phyloP scores from a whole-genome alignment of 2,888 invertebrate genomes.

The Anarsia innoxiella region DNA sequence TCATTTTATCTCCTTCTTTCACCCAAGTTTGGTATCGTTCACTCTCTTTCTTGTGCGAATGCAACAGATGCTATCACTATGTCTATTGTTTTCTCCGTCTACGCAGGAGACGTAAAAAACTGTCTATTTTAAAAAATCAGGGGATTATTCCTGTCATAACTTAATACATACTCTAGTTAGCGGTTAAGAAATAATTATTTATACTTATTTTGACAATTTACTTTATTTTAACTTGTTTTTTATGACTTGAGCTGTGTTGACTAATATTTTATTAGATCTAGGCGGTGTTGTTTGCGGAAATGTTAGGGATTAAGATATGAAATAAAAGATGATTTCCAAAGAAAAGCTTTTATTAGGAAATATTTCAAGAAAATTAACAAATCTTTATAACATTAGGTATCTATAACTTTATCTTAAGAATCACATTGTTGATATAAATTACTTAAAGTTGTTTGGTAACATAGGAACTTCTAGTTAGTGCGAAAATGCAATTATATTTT shows the following conservation, averaged over 20 bases:
- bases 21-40: background rate
- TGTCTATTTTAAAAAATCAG: too few species aligned
- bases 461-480: slow-evolving; percentile 7
- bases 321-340: too few species aligned
- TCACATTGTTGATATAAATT: slow-evolving; percentile 19
- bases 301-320: slow-evolving; percentile 19
- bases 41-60: background rate
- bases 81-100: too few species aligned
- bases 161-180: slow-evolving; percentile 18
- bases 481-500: slow-evolving; percentile 11
- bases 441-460: slow-evolving; percentile 17
- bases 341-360: too few species aligned
- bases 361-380: too few species aligned
- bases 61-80: too few species aligned
- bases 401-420: too few species aligned
- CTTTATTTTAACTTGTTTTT: slow-evolving; percentile 16
- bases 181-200: slow-evolving; percentile 19
- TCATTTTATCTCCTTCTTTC: background rate
- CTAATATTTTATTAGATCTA: slow-evolving; percentile 17
- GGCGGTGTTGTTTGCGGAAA: slow-evolving; percentile 19
- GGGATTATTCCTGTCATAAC: slow-evolving; percentile 9
- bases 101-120: too few species aligned
- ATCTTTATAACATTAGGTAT: too few species aligned
- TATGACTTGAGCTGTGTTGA: slow-evolving; percentile 20
- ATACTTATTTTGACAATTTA: slow-evolving; percentile 19